These are phyloP conservation scores for Drosophila tropicalis DNA, from an alignment of 1,140 invertebrate genomes.

Conservation along the genomic window DNA sequence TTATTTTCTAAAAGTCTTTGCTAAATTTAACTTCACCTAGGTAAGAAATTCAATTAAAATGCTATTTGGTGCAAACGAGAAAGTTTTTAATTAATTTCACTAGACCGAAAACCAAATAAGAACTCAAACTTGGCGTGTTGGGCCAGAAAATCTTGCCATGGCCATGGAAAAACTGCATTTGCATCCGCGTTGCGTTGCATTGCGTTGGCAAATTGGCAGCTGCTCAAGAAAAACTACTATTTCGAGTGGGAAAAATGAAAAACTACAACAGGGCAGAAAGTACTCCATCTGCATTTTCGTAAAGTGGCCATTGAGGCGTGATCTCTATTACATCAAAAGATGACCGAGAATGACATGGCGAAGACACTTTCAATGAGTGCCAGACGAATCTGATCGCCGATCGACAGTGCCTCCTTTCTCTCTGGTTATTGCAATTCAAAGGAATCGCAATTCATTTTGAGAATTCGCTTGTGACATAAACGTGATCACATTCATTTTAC, in stretches of 20 bases:
- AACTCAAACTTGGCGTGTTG: slow-evolving; percentile 58
- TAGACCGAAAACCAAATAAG: slow-evolving; percentile 78
- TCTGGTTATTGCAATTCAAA: slow-evolving; percentile 35
- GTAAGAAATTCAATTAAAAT: slow-evolving; percentile 55
- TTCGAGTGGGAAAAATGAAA: slow-evolving; percentile 36
- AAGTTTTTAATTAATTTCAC: slow-evolving; percentile 80
- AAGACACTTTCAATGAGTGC: slow-evolving; percentile 33
- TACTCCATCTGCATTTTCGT: slow-evolving; percentile 1
- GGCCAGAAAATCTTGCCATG: slow-evolving; percentile 67
- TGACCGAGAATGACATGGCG: slow-evolving; percentile 19
- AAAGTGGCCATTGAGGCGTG: slow-evolving; percentile 51
- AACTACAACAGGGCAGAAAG: neutral
- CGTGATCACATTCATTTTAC: slow-evolving; percentile 72
- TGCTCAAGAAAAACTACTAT: slow-evolving; percentile 62
- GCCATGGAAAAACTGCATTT: slow-evolving; percentile 44
- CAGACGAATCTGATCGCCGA: slow-evolving; percentile 33
- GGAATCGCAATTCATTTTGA: slow-evolving; percentile 61
- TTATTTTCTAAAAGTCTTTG: slow-evolving; percentile 48
- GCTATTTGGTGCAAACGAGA: slow-evolving; percentile 62
- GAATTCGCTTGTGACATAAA: slow-evolving; percentile 65
- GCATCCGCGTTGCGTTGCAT: slow-evolving; percentile 68
- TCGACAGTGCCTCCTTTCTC: neutral
- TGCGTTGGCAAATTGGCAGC: slow-evolving; percentile 62
- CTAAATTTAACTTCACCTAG: slow-evolving; percentile 22
- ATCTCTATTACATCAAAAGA: slow-evolving; percentile 31